Percentiles rank a stretch among this genome's conserved stretches.
Evolutionary conservation across 2,888 invertebrate genomes (phyloP).

Genomic region (Pachymerium ferrugineum): DNA sequence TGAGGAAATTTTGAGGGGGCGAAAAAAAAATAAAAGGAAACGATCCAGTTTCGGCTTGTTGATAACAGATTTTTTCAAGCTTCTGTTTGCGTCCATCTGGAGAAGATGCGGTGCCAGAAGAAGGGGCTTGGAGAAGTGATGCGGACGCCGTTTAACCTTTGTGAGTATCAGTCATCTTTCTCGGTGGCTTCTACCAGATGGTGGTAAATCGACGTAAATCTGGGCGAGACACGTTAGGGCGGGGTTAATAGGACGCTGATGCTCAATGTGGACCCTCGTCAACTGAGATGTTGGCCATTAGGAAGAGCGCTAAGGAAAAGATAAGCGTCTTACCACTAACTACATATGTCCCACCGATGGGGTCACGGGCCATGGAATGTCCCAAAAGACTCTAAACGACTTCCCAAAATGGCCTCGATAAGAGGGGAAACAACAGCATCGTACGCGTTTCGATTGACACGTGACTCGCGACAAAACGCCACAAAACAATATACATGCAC

Average conservation of each 20-base stretch:
- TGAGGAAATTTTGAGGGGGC: too few species aligned
- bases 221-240: neutral
- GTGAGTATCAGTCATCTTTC: conserved; percentile 14
- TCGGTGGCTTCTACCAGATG: neutral
- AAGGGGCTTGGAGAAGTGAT: neutral
- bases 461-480: neutral
- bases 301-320: neutral
- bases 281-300: conserved; percentile 15
- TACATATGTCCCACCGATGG: neutral
- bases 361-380: conserved; percentile 8
- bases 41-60: neutral
- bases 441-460: neutral
- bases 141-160: conserved; percentile 2
- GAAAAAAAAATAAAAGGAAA: neutral
- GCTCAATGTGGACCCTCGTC: conserved; percentile 7
- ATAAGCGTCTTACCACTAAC: conserved; percentile 18
- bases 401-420: conserved; percentile 18
- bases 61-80: neutral
- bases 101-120: conserved; percentile 4
- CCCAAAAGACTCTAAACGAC: neutral
- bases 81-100: conserved; percentile 17
- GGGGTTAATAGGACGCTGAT: conserved; percentile 17
- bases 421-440: neutral
- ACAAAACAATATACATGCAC: neutral
- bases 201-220: conserved; percentile 18